Evolutionary conservation across 2,888 invertebrate genomes (phyloP).

Genomic region (Protonemura montana): DNA sequence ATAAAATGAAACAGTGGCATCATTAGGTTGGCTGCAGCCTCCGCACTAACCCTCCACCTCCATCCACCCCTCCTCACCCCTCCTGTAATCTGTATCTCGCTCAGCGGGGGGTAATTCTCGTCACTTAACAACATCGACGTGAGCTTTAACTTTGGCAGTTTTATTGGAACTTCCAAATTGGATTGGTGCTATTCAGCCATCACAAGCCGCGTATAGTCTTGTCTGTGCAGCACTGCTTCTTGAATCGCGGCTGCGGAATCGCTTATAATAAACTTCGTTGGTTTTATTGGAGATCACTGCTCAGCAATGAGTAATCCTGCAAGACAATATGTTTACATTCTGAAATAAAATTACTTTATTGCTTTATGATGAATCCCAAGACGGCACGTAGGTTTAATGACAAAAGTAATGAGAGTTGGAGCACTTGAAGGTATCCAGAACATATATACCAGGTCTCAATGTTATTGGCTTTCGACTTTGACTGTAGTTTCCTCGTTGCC

Average conservation of each 20-base stretch:
- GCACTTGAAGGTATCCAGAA: too few relatives aligned
- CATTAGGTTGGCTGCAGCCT: constrained; percentile 34
- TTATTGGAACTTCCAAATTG: constrained; percentile 49
- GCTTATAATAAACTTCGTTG: neutral
- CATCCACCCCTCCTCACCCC: neutral
- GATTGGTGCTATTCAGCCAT: constrained; percentile 60
- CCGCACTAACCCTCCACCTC: neutral
- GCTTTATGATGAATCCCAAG: neutral
- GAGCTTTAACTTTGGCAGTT: constrained; percentile 57
- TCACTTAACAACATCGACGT: constrained; percentile 62
- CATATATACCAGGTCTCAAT: neutral
- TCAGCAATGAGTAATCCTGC: neutral
- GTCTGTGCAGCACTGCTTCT: neutral
- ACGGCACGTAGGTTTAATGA: neutral
- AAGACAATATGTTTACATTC: neutral
- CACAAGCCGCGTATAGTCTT: constrained; percentile 43
- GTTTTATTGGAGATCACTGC: neutral
- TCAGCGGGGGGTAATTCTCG: constrained; percentile 60
- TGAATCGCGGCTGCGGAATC: neutral
- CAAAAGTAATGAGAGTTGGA: neutral
- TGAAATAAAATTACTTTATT: neutral
- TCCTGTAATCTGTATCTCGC: constrained; percentile 45
- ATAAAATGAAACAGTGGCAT: constrained; percentile 47
- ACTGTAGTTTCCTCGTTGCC: neutral
- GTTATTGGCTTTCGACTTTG: neutral